Evolutionary conservation across 23 tunicate genomes (phyloP).

Genomic region (Ciona savignyi): DNA sequence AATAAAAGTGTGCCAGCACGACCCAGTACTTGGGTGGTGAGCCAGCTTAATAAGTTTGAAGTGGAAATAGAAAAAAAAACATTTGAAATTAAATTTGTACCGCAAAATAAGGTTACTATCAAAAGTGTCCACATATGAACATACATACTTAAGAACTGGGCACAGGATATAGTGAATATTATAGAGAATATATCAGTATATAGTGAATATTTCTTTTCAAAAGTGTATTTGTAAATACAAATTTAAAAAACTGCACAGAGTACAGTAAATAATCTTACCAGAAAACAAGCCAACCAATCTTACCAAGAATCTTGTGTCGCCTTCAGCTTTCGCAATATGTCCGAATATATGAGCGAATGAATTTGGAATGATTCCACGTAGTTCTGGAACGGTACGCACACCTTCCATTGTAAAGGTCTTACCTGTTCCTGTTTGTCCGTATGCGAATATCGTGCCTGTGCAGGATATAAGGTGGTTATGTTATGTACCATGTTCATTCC

Average conservation of each 20-base stretch:
- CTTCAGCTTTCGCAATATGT: constrained; percentile 93
- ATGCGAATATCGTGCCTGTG: constrained; percentile 91
- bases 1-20: too few relatives aligned
- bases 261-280: neutral
- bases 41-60: too few relatives aligned
- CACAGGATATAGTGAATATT: too few relatives aligned
- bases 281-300: neutral
- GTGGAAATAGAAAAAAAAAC: too few relatives aligned
- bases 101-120: too few relatives aligned
- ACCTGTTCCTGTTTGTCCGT: constrained; percentile 99
- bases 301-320: constrained; percentile 74
- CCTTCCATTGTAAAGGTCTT: constrained; percentile 99
- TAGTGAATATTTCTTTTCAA: too few relatives aligned
- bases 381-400: constrained; percentile 66
- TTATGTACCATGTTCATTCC: neutral
- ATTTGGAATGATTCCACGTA: constrained; percentile 94
- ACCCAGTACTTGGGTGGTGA: too few relatives aligned
- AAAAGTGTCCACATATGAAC: too few relatives aligned
- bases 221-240: neutral
- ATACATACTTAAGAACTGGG: too few relatives aligned
- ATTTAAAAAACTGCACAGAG: neutral
- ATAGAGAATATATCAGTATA: too few relatives aligned
- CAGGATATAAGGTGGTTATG: neutral
- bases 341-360: constrained; percentile 98
- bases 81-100: too few relatives aligned